Base-by-base conservation (phyloP, 2,797 vertebrate genomes). In the Smutsia gigantea region DNA sequence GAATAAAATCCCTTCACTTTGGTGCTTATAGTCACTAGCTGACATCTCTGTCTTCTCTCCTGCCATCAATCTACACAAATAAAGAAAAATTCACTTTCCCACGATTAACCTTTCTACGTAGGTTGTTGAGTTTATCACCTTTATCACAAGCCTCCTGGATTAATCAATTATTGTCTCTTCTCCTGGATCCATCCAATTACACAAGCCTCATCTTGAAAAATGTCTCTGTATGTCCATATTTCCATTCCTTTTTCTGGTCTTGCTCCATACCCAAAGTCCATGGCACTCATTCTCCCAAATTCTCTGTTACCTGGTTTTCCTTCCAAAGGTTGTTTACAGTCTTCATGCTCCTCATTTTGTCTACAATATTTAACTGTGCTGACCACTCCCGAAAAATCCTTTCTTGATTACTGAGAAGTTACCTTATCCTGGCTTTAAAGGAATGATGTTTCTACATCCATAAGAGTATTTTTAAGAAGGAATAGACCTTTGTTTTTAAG, bases 81-180 rank as follows among this genome's bases (percentile, higher is more conserved):
- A 87, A 77, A 71, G 61, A 18, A 57, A 66, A 46, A 59, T 31
- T 23, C 51, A 77, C 55, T 75, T 64, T 82, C 59, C 51, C 74
- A 72, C 74, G 59, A 68, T 79, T 59, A 66, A 95, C 51, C 34
- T 63, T 78, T 91, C 25, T 82, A 49, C 9, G 42, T 49, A 42
- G 17, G 5, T 89, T 71, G 46, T 71, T 92, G 77, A 72, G 66
- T 83, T 92, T 91, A 71, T 63, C 23, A 55, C 23, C 66, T 64
- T 83, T 77, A 83, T 61, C 18, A 51, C 18, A 37, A 51, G 29
- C 29, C 12, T 94, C 46, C 25, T 75, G 42, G 29, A 17, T 94
- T 92, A 68, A 75, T 78, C 37, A 92, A 51, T 83, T 64, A 92
- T 64, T 64, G 55, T 49, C 63, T 90, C 55, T 85, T 82, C 17